Conservation (phyloP, 2,888 invertebrate species). For the Pyrochroa serraticornis region DNA sequence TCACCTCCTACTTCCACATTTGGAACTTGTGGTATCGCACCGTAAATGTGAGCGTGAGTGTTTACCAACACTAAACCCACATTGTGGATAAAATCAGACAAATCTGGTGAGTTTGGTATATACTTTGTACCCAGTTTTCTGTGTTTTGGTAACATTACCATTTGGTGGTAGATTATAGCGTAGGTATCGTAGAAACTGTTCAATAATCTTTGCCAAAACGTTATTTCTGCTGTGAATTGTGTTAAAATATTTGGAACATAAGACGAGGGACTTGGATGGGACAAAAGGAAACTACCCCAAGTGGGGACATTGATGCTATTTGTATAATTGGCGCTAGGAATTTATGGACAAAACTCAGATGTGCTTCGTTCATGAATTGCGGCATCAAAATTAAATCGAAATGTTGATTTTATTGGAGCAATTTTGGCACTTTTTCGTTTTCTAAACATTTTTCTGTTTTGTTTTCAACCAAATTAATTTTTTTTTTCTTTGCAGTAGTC, state of each 20-base stretch:
- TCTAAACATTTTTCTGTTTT: slow-evolving; percentile 48
- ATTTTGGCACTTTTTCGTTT: slow-evolving; percentile 52
- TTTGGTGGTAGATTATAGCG: too few relatives aligned
- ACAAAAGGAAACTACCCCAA: slow-evolving; percentile 58
- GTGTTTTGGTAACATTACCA: slow-evolving; percentile 30
- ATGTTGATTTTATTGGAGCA: slow-evolving; percentile 42
- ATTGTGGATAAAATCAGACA: slow-evolving; percentile 33
- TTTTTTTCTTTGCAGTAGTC: neutral
- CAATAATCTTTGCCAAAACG: slow-evolving; percentile 59
- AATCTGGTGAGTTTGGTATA: neutral
- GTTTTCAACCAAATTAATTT: neutral
- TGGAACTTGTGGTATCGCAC: slow-evolving; percentile 60
- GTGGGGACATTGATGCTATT: slow-evolving; percentile 55
- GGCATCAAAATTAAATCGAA: slow-evolving; percentile 55
- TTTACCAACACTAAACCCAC: slow-evolving; percentile 42
- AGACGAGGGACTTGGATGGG: slow-evolving; percentile 57
- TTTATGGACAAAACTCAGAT: slow-evolving; percentile 50
- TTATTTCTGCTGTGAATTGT: slow-evolving; percentile 55
- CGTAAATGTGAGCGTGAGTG: slow-evolving; percentile 60
- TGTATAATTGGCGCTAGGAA: slow-evolving; percentile 48
- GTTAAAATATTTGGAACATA: slow-evolving; percentile 52
- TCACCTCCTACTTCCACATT: slow-evolving; percentile 64
- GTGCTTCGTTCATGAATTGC: slow-evolving; percentile 59
- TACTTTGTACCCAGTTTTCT: slow-evolving; percentile 9
- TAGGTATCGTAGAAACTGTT: slow-evolving; percentile 31